A percentile compares a stretch with the other conserved stretches of the same genome.
These are phyloP conservation scores for Cynaeus angustus DNA, from an alignment of 2,888 invertebrate genomes.

Conservation along the genomic window DNA sequence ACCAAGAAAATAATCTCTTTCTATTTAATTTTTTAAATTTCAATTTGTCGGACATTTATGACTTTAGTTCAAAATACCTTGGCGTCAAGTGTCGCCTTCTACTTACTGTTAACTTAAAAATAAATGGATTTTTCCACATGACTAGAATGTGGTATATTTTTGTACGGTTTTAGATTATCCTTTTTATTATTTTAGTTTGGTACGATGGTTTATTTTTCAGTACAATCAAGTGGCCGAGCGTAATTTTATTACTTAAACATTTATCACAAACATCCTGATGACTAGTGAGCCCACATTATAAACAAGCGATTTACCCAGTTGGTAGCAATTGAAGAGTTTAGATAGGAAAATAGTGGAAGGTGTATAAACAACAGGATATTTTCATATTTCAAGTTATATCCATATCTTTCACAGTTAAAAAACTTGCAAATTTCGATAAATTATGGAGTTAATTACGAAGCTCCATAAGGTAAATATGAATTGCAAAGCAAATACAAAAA, in stretches of 20 bases:
- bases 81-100: neutral
- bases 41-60: constrained; percentile 2
- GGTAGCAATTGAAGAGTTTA: constrained; percentile 10
- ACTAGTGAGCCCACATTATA: constrained; percentile 2
- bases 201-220: constrained; percentile 24
- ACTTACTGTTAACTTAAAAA: neutral
- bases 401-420: too few relatives aligned
- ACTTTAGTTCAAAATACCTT: neutral
- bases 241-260: constrained; percentile 38
- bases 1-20: too few relatives aligned
- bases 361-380: too few relatives aligned
- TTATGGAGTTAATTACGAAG: too few relatives aligned
- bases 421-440: too few relatives aligned
- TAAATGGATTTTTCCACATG: neutral
- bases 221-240: constrained; percentile 24
- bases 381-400: too few relatives aligned
- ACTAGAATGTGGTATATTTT: constrained; percentile 25
- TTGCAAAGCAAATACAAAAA: too few relatives aligned
- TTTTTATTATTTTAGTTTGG: constrained; percentile 30
- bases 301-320: constrained; percentile 23
- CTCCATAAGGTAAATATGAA: too few relatives aligned
- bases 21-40: neutral
- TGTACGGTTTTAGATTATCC: constrained; percentile 9
- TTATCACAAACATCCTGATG: constrained; percentile 27
- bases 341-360: too few relatives aligned